A percentile compares a stretch with the other conserved stretches of the same genome.
Evolutionary conservation across 2,888 invertebrate species (phyloP).

Genomic region (Laothoe populi): DNA sequence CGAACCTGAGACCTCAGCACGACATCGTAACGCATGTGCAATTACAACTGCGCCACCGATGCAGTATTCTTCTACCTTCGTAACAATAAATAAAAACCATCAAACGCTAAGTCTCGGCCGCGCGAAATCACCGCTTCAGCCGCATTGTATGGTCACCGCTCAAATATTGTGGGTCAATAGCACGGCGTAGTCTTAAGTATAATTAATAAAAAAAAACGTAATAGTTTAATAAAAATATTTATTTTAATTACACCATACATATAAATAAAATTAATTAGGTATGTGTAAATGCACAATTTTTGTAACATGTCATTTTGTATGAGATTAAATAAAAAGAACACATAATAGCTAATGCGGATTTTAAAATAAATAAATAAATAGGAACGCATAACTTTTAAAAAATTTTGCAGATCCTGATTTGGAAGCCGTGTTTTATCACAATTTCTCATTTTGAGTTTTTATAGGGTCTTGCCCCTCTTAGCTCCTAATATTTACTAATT

Average conservation of each 20-base stretch:
- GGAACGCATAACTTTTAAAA: background rate
- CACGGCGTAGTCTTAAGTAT: too few species aligned
- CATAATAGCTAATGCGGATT: background rate
- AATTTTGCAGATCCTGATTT: background rate
- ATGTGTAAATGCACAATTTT: slow-evolving; percentile 25
- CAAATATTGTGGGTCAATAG: too few species aligned
- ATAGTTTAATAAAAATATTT: slow-evolving; percentile 11
- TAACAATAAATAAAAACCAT: too few species aligned
- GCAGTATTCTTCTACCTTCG: too few species aligned
- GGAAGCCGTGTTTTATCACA: slow-evolving; percentile 1
- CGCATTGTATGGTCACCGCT: too few species aligned
- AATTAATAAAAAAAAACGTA: background rate
- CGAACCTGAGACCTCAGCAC: too few species aligned
- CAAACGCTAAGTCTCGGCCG: too few species aligned
- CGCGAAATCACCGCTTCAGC: too few species aligned
- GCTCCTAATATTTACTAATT: background rate
- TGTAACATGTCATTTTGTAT: slow-evolving; percentile 22
- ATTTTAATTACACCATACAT: background rate
- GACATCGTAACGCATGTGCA: too few species aligned
- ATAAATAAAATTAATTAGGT: slow-evolving; percentile 17
- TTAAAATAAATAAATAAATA: background rate
- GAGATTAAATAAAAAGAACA: background rate
- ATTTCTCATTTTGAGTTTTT: slow-evolving; percentile 12
- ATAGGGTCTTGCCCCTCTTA: background rate
- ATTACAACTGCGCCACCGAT: too few species aligned